Conservation (phyloP, 2,797 vertebrate species). For the Pteropus rufus region DNA sequence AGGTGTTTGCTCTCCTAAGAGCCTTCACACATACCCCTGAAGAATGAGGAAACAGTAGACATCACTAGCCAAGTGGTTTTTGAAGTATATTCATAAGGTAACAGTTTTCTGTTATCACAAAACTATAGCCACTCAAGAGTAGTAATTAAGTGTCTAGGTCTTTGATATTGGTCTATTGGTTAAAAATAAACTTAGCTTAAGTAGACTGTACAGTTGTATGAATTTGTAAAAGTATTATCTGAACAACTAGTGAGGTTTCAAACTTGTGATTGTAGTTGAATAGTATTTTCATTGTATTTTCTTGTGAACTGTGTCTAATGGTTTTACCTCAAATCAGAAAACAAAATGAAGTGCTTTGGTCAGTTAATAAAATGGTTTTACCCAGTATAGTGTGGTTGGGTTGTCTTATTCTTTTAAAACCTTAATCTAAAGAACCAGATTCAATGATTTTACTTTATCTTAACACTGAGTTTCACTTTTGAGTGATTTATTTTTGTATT, state of each 20-base stretch:
- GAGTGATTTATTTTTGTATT: not conserved
- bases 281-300: slow-evolving; percentile 71
- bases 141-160: slow-evolving; percentile 68
- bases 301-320: slow-evolving; percentile 77
- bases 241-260: slow-evolving; percentile 73
- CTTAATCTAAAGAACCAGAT: not conserved
- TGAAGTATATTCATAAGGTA: slow-evolving; percentile 56
- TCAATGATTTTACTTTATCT: not conserved
- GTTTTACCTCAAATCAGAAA: slow-evolving; percentile 81
- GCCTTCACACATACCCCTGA: not conserved
- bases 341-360: slow-evolving; percentile 75
- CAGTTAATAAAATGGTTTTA: slow-evolving; percentile 81
- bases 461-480: slow-evolving; percentile 8
- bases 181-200: slow-evolving; percentile 69
- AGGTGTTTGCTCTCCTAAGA: not conserved
- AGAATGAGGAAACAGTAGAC: slow-evolving; percentile 6
- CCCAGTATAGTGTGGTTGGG: not conserved
- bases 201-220: slow-evolving; percentile 40
- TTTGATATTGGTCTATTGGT: slow-evolving; percentile 59
- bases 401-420: not conserved
- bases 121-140: slow-evolving; percentile 40
- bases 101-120: slow-evolving; percentile 52
- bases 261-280: slow-evolving; percentile 67
- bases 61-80: slow-evolving; percentile 12
- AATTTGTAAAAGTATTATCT: slow-evolving; percentile 61